Evolutionary conservation across 2,113 vertebrate genomes (phyloP).

Genomic region (Gulo gulo): DNA sequence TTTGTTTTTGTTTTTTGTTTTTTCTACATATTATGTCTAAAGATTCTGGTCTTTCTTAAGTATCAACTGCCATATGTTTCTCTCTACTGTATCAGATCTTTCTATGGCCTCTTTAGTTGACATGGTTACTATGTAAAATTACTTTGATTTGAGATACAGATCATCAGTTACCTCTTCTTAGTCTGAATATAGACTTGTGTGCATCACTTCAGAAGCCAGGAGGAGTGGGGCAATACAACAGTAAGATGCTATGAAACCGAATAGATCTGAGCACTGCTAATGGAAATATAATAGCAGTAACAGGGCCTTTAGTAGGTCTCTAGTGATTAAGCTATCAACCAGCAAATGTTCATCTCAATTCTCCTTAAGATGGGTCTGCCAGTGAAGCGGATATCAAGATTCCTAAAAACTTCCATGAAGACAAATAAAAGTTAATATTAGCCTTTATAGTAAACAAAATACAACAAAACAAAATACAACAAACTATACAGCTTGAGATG

Average conservation of each 20-base stretch:
- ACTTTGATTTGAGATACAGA: neutral
- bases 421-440: neutral
- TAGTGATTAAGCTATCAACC: neutral
- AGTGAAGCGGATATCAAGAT: neutral
- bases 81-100: neutral
- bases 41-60: neutral
- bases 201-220: neutral
- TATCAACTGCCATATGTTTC: neutral
- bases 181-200: neutral
- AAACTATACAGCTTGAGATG: neutral
- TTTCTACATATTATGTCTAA: neutral
- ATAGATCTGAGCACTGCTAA: neutral
- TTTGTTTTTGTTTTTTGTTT: too few species aligned
- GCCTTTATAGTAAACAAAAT: neutral
- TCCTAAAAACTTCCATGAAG: neutral
- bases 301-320: fast-evolving
- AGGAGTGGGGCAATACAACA: neutral
- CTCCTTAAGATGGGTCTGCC: neutral
- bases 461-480: neutral
- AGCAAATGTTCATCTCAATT: neutral
- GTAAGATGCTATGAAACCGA: neutral
- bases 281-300: neutral
- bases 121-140: neutral
- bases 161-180: neutral
- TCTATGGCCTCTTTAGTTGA: neutral